phyloP scores from a whole-genome alignment of 2,888 invertebrate species.

The Pterobdella sp. region DNA sequence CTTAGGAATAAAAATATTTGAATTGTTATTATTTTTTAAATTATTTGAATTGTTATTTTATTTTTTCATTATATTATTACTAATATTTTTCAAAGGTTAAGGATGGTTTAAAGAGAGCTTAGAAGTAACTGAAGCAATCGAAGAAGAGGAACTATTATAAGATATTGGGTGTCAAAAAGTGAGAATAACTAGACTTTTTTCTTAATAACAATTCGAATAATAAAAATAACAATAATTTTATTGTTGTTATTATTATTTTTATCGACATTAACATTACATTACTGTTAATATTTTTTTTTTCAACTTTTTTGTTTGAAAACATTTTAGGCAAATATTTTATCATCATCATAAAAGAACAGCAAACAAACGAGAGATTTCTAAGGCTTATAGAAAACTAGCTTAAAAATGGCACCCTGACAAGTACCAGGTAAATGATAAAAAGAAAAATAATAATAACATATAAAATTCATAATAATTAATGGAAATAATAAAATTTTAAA shows the following conservation, averaged over 20 bases:
- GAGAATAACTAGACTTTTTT: slow-evolving; percentile 31
- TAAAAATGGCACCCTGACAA: slow-evolving; percentile 99
- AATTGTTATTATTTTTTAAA: not conserved
- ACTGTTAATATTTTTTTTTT: too few relatives aligned
- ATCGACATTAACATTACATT: too few relatives aligned
- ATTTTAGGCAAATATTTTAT: too few relatives aligned
- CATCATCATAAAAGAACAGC: slow-evolving; percentile 66
- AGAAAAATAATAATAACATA: too few relatives aligned
- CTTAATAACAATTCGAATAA: too few relatives aligned
- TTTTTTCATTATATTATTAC: slow-evolving; percentile 4
- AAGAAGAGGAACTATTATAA: slow-evolving; percentile 94
- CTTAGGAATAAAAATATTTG: not conserved
- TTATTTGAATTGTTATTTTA: not conserved
- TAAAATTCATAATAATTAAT: too few relatives aligned
- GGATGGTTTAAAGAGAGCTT: slow-evolving; percentile 78
- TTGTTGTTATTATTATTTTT: too few relatives aligned
- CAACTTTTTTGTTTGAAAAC: too few relatives aligned
- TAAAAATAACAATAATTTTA: too few relatives aligned
- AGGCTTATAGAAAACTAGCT: slow-evolving; percentile 88
- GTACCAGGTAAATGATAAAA: slow-evolving; percentile 64
- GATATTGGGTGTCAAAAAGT: slow-evolving; percentile 79
- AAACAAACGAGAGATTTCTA: slow-evolving; percentile 80
- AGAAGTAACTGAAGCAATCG: slow-evolving; percentile 82
- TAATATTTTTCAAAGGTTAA: slow-evolving; percentile 43
- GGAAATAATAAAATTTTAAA: too few relatives aligned